phyloP scores from a whole-genome alignment of 2,797 vertebrate species.

The Lutjanus argentimaculatus region DNA sequence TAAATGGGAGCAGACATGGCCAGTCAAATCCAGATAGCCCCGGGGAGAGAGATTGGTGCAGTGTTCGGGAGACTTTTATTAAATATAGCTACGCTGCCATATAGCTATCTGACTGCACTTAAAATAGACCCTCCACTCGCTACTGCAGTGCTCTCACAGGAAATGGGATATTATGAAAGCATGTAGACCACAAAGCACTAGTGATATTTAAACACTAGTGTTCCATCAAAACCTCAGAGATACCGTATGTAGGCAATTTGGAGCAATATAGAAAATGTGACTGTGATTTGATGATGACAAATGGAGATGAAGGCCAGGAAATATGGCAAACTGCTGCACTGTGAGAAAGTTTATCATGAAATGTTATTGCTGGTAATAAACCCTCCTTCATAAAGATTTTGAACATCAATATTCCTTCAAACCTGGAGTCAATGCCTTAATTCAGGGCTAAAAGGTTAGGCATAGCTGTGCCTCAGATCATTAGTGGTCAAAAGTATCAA shows the following conservation, averaged over 20 bases:
- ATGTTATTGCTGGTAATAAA: conserved; percentile 24
- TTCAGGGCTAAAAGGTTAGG: conserved; percentile 29
- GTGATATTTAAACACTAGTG: conserved; percentile 65
- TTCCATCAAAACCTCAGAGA: conserved; percentile 51
- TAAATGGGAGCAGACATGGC: conserved; percentile 78
- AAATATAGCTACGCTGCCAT: conserved; percentile 78
- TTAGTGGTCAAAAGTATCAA: conserved; percentile 27
- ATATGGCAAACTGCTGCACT: conserved; percentile 9
- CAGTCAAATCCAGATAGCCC: conserved; percentile 78
- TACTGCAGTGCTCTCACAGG: conserved; percentile 71
- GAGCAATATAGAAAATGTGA: conserved; percentile 36
- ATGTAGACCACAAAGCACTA: conserved; percentile 55
- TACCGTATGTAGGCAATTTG: conserved; percentile 43
- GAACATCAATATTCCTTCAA: conserved; percentile 21
- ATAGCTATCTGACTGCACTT: conserved; percentile 78
- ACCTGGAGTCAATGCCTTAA: conserved; percentile 9
- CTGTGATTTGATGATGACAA: conserved; percentile 30
- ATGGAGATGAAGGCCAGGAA: conserved; percentile 25
- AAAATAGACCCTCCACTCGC: conserved; percentile 75
- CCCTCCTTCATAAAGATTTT: conserved; percentile 2
- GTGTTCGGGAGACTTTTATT: conserved; percentile 79
- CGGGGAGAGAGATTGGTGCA: conserved; percentile 71
- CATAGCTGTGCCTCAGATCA: conserved; percentile 30
- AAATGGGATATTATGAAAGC: conserved; percentile 74
- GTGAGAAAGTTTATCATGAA: conserved; percentile 16